phyloP scores from a whole-genome alignment of 2,797 vertebrate genomes.

The Silurus lanzhouensis region DNA sequence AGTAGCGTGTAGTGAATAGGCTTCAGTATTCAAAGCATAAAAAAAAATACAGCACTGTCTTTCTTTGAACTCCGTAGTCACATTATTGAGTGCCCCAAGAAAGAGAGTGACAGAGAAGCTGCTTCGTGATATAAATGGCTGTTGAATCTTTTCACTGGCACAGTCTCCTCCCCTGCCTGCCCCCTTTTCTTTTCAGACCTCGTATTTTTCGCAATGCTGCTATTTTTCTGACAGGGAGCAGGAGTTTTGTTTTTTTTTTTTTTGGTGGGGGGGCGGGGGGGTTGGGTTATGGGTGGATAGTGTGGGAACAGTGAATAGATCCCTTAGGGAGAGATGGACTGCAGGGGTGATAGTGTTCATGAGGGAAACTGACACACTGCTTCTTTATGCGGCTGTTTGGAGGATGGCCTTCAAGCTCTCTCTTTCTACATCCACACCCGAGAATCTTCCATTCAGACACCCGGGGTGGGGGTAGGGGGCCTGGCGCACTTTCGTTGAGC shows the following conservation, averaged over 20 bases:
- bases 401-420: slow-evolving; percentile 67
- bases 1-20: slow-evolving; percentile 68
- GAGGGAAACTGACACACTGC: slow-evolving; percentile 69
- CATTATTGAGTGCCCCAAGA: slow-evolving; percentile 62
- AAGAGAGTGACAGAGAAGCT: slow-evolving; percentile 42
- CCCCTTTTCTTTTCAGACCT: slow-evolving; percentile 47
- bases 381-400: slow-evolving; percentile 73
- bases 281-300: neutral
- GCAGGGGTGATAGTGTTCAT: slow-evolving; percentile 32
- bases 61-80: slow-evolving; percentile 59
- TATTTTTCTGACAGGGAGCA: slow-evolving; percentile 45
- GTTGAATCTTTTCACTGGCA: slow-evolving; percentile 62
- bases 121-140: slow-evolving; percentile 66
- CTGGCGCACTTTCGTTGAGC: neutral
- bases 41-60: slow-evolving; percentile 73
- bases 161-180: slow-evolving; percentile 35
- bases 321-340: slow-evolving; percentile 30
- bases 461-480: slow-evolving; percentile 59
- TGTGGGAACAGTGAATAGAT: slow-evolving; percentile 45
- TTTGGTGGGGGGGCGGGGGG: neutral
- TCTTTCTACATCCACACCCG: slow-evolving; percentile 73
- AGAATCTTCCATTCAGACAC: slow-evolving; percentile 73
- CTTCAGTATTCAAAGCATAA: slow-evolving; percentile 68
- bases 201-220: slow-evolving; percentile 42
- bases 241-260: neutral